Evolutionary conservation across 2,888 invertebrate species (phyloP).

Genomic region (Megamerina dolium): DNA sequence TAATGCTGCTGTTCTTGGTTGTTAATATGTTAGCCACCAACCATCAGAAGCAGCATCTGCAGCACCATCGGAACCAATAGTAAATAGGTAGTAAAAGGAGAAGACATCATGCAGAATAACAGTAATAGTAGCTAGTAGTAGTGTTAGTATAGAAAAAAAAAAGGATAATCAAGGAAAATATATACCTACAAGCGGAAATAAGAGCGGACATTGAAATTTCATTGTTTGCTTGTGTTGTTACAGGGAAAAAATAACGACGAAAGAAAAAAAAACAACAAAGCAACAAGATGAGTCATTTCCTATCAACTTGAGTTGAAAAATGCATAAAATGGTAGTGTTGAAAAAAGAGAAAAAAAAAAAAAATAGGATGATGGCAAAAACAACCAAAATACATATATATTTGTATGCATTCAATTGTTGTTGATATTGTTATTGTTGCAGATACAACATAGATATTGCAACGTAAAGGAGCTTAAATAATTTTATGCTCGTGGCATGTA

Average conservation of each 20-base stretch:
- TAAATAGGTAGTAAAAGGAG: background rate
- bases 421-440: too few relatives aligned
- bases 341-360: background rate
- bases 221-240: constrained; percentile 14
- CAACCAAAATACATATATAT: background rate
- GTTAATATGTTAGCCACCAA: too few relatives aligned
- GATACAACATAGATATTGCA: too few relatives aligned
- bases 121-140: too few relatives aligned
- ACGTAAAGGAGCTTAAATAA: too few relatives aligned
- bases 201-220: constrained; percentile 13
- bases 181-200: constrained; percentile 10
- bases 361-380: background rate
- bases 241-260: background rate
- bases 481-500: too few relatives aligned
- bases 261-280: background rate
- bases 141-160: too few relatives aligned
- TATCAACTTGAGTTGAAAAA: too few relatives aligned
- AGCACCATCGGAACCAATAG: background rate
- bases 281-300: too few relatives aligned
- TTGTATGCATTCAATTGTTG: background rate
- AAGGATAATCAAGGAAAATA: too few relatives aligned
- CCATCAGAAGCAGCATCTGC: background rate
- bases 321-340: background rate
- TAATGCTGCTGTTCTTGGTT: background rate
- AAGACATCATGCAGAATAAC: too few relatives aligned